These are phyloP conservation scores for Apotomis betuletana DNA, from an alignment of 2,888 invertebrate species.

Conservation along the genomic window DNA sequence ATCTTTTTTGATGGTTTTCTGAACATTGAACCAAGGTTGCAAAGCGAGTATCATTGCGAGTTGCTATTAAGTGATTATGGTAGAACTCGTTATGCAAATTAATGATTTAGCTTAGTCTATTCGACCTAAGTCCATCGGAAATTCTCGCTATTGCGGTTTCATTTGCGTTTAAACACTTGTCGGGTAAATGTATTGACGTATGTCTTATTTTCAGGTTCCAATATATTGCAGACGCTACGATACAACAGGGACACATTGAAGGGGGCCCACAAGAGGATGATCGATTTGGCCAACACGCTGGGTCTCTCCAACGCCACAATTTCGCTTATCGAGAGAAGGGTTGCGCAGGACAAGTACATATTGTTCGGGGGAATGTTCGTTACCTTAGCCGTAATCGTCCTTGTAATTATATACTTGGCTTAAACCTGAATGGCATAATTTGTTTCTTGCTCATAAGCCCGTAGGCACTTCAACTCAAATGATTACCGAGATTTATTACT, in stretches of 20 bases:
- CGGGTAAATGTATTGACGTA: not conserved
- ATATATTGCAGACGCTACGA: conserved; percentile 90
- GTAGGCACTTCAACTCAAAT: not conserved
- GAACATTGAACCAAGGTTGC: conserved; percentile 14
- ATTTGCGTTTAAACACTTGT: not conserved
- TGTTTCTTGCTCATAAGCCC: conserved; percentile 2
- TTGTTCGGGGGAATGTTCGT: conserved; percentile 94
- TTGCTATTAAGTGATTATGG: not conserved
- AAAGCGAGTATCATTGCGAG: conserved; percentile 28
- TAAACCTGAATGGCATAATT: conserved; percentile 54
- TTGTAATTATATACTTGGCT: conserved; percentile 88
- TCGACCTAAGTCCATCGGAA: conserved; percentile 6
- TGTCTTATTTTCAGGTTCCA: conserved; percentile 81
- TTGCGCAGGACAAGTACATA: conserved; percentile 94
- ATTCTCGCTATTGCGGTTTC: not conserved
- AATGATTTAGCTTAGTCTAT: conserved; percentile 26
- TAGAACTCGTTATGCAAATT: conserved; percentile 38
- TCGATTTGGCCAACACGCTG: conserved; percentile 95
- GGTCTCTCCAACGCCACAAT: conserved; percentile 98
- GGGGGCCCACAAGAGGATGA: conserved; percentile 92
- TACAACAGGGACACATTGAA: conserved; percentile 93
- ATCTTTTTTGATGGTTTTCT: conserved; percentile 8
- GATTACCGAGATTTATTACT: not conserved
- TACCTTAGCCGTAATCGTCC: conserved; percentile 90
- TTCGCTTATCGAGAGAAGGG: conserved; percentile 94